phyloP scores from a whole-genome alignment of 2,888 invertebrate genomes.

The Adelphocoris suturalis region DNA sequence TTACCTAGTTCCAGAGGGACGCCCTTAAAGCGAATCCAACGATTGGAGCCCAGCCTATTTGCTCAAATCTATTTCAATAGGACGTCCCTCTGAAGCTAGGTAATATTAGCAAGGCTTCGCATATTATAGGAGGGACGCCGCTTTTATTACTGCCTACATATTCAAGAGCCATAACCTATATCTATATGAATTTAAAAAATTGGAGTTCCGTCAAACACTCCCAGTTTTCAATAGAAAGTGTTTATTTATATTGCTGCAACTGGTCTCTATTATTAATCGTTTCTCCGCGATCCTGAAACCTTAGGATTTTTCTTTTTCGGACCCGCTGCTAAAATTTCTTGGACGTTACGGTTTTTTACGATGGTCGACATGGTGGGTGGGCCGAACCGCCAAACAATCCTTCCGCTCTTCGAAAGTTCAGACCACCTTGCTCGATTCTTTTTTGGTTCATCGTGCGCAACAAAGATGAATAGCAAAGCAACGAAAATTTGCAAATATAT shows the following conservation, averaged over 20 bases:
- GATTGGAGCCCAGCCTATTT: no score
- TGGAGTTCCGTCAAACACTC: background rate
- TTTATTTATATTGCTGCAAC: background rate
- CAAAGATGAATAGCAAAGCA: no score
- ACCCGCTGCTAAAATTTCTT: background rate
- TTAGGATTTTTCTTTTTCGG: background rate
- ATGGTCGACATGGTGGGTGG: background rate
- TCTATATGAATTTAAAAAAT: no score
- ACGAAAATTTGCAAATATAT: no score
- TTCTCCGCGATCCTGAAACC: background rate
- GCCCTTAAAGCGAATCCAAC: no score
- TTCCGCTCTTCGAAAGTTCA: background rate
- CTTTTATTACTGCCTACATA: no score
- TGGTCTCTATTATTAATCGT: background rate
- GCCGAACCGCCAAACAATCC: background rate
- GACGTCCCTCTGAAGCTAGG: no score
- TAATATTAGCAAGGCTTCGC: no score
- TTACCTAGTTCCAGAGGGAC: no score
- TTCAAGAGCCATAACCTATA: no score
- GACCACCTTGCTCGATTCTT: conserved; percentile 1
- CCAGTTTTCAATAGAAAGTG: background rate
- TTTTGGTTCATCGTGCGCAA: background rate
- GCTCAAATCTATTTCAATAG: no score
- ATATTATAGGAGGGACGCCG: no score
- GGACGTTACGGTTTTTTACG: conserved; percentile 9